These are phyloP conservation scores for Drosophila barbarae DNA, from an alignment of 2,888 invertebrate species.

Conservation along the genomic window DNA sequence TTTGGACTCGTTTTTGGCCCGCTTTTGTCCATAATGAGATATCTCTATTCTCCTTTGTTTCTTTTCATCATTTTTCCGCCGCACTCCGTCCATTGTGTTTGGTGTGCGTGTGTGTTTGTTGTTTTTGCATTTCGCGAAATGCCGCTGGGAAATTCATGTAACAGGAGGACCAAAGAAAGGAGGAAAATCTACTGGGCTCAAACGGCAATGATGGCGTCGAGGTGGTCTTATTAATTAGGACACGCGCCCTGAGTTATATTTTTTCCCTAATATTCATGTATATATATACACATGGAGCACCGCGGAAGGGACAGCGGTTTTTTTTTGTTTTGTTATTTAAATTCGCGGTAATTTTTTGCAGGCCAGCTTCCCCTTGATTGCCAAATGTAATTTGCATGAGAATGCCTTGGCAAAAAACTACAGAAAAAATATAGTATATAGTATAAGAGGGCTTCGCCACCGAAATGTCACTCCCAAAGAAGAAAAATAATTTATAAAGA, in stretches of 20 bases:
- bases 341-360: slow-evolving; percentile 60
- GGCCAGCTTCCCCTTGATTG: slow-evolving; percentile 6
- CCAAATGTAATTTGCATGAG: slow-evolving; percentile 59
- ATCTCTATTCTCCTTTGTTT: slow-evolving; percentile 72
- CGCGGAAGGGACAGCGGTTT: slow-evolving; percentile 38
- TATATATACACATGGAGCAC: slow-evolving; percentile 14
- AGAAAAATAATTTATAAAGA: background rate
- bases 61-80: slow-evolving; percentile 59
- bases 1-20: slow-evolving; percentile 57
- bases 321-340: slow-evolving; percentile 50
- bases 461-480: background rate
- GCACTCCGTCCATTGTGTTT: slow-evolving; percentile 31
- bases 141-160: slow-evolving; percentile 68
- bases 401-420: slow-evolving; percentile 32
- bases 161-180: slow-evolving; percentile 25
- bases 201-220: slow-evolving; percentile 58
- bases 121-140: slow-evolving; percentile 67
- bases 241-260: slow-evolving; percentile 56
- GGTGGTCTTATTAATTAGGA: slow-evolving; percentile 67
- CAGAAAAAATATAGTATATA: background rate
- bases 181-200: slow-evolving; percentile 58
- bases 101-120: slow-evolving; percentile 49
- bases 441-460: background rate
- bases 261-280: slow-evolving; percentile 22
- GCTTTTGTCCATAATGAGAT: slow-evolving; percentile 71